phyloP scores from a whole-genome alignment of 2,797 vertebrate species.

The Sebastes jordani region DNA sequence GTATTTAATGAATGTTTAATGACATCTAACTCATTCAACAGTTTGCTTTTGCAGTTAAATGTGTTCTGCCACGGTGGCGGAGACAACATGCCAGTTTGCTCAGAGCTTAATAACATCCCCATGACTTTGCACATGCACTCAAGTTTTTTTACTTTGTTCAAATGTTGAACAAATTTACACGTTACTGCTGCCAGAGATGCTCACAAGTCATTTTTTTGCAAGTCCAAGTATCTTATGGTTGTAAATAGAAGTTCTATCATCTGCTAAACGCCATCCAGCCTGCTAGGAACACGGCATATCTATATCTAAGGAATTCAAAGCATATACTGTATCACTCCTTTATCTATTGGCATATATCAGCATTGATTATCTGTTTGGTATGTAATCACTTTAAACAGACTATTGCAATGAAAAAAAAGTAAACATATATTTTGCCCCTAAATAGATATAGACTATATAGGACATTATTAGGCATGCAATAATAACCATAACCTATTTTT shows the following conservation, averaged over 20 bases:
- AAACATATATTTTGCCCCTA: no score
- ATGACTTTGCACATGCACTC: not conserved
- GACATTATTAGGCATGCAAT: no score
- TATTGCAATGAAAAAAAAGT: not conserved
- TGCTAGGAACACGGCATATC: not conserved
- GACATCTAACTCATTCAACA: conserved; percentile 28
- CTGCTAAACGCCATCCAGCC: not conserved
- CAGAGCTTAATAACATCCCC: not conserved
- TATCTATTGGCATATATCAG: no score
- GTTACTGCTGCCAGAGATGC: no score
- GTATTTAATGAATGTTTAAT: conserved; percentile 59
- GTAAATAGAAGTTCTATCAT: not conserved
- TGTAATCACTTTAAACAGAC: not conserved
- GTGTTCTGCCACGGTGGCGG: not conserved
- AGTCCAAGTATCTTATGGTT: not conserved
- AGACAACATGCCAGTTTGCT: not conserved
- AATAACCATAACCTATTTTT: no score
- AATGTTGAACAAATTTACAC: not conserved
- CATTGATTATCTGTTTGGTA: not conserved
- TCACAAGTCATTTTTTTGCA: not conserved
- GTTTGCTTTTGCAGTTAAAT: conserved; percentile 27
- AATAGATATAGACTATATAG: no score
- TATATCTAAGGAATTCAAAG: not conserved
- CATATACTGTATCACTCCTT: not conserved
- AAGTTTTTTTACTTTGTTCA: not conserved